Evolutionary conservation across 2,888 invertebrate species (phyloP), one percentile per base, ranked within the genome.

Genomic region (Caenorhabditis afra): DNA sequence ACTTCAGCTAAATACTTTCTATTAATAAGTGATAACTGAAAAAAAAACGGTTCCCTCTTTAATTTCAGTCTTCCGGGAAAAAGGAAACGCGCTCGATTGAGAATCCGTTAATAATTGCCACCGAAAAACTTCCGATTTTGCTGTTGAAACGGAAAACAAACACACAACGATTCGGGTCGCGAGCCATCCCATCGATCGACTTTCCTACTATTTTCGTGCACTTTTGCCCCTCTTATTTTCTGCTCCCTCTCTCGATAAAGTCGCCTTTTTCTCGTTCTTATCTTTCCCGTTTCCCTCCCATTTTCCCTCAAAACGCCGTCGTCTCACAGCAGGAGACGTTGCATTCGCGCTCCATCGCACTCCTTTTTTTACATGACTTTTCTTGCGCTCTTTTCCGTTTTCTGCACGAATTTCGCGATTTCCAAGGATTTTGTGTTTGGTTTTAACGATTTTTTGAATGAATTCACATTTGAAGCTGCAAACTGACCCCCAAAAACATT

Each of bases 331-430:
- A 45, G 12, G 23, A n/a, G 18, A 29, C 23, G 11, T 8, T 58
- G 67, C 67, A 67, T 58, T 49, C 49, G 58, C 67, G 67, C 67
- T 67, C 67, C 50, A 67, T 35, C 41, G 67, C 39, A 67, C 67
- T 5, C 47, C 16, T 16, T 61, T 61, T n/a, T 61, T 59, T 29
- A 23, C 16, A 45, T 45, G 59, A 59, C 35, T 47, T 61, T 47
- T 16, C 47, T 18, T 29, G 59, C 10, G 22, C 8, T 4, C n/a
- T 53, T 53, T 53, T 12, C 1, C 14, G 37, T 16, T 53, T 53
- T 53, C 35, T 35, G 7, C 41, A 18, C 53, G 16, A 10, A n/a
- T 53, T 53, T 53, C 18, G 18, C 49, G 49, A 50, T 49, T 49
- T 37, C 35, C 39, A 49, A 10, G 39, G 22, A 39, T 14, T 50